Evolutionary conservation across 2,888 invertebrate species (phyloP).

Genomic region (Adineta ricciae): DNA sequence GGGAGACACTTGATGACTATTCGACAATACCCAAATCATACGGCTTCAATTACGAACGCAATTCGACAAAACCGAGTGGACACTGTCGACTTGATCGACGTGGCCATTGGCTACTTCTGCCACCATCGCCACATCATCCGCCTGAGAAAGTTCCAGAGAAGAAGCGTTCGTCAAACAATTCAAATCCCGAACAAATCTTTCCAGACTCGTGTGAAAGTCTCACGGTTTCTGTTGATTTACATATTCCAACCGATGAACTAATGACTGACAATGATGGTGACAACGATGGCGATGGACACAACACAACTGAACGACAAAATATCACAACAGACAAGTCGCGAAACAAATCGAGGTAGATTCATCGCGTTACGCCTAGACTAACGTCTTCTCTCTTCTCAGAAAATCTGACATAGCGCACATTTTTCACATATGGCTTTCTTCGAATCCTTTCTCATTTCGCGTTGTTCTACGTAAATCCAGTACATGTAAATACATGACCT

Average conservation of each 20-base stretch:
- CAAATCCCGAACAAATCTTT: background rate
- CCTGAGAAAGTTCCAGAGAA: background rate
- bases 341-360: background rate
- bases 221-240: conserved; percentile 3
- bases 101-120: background rate
- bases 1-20: background rate
- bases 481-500: too few relatives aligned
- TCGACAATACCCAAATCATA: background rate
- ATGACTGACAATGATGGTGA: background rate
- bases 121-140: background rate
- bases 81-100: conserved; percentile 1
- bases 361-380: too few relatives aligned
- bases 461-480: too few relatives aligned
- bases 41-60: background rate
- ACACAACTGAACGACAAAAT: background rate
- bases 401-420: too few relatives aligned
- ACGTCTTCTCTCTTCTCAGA: too few relatives aligned
- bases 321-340: background rate
- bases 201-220: background rate
- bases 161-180: background rate
- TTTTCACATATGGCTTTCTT: too few relatives aligned
- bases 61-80: background rate
- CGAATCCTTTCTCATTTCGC: too few relatives aligned
- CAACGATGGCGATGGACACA: background rate
- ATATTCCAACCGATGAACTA: background rate